Conservation (phyloP, 2,797 vertebrate genomes). For the Propithecus perrieri region DNA sequence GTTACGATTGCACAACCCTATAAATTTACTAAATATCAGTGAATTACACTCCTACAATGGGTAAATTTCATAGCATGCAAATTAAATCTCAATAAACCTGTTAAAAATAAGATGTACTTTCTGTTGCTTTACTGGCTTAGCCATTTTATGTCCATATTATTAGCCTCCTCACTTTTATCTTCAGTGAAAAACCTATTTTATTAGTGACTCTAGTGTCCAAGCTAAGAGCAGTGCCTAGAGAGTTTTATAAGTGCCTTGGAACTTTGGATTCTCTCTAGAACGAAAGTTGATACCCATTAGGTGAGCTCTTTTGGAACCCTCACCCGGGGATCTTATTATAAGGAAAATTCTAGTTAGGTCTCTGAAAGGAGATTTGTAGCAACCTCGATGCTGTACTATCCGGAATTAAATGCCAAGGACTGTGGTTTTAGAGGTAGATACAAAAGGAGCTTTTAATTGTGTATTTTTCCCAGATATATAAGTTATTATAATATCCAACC, state of each 20-base stretch:
- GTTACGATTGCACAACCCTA: neutral
- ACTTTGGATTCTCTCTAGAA: neutral
- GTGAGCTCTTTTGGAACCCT: neutral
- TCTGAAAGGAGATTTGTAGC: neutral
- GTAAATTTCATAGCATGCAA: neutral
- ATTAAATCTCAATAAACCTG: neutral
- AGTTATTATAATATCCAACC: neutral
- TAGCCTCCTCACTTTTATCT: neutral
- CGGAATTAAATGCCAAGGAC: neutral
- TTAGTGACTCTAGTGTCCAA: neutral
- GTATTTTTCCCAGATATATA: neutral
- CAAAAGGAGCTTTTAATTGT: slow-evolving; percentile 1
- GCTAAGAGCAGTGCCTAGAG: neutral
- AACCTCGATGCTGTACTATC: neutral
- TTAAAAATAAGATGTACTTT: neutral
- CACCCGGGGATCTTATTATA: neutral
- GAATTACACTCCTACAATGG: neutral
- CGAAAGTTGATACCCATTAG: neutral
- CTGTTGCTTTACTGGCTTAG: neutral
- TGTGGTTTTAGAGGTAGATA: neutral
- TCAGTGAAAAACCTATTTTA: neutral
- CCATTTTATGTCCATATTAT: neutral
- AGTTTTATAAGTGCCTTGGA: neutral
- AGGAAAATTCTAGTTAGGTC: neutral
- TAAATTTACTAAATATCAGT: neutral